Percentiles rank a stretch among this genome's conserved stretches.
phyloP scores from a whole-genome alignment of 2,888 invertebrate species.

The Andrena haemorrhoa region DNA sequence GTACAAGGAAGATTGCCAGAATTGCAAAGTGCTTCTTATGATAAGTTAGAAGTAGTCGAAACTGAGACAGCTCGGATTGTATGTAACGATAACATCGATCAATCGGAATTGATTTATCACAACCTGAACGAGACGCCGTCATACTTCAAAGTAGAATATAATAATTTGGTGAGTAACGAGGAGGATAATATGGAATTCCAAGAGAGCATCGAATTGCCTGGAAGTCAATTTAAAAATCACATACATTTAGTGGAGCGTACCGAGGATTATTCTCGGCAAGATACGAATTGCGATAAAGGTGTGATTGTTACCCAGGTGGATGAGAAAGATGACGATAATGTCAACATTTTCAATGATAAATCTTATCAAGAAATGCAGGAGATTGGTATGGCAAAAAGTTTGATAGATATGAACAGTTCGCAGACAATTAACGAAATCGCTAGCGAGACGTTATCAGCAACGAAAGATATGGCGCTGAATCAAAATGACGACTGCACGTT shows the following conservation, averaged over 20 bases:
- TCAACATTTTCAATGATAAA: slow-evolving; percentile 21
- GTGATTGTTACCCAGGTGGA: slow-evolving; percentile 28
- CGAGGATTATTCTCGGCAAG: slow-evolving; percentile 21
- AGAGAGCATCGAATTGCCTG: slow-evolving; percentile 29
- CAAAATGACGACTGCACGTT: slow-evolving; percentile 28
- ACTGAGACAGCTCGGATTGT: slow-evolving; percentile 53
- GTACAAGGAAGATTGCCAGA: slow-evolving; percentile 42
- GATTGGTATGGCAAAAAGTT: slow-evolving; percentile 27
- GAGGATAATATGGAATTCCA: slow-evolving; percentile 23
- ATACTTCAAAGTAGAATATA: slow-evolving; percentile 54
- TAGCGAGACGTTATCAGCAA: slow-evolving; percentile 11
- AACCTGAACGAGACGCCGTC: slow-evolving; percentile 44
- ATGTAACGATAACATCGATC: slow-evolving; percentile 46
- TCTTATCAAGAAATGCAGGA: slow-evolving; percentile 32
- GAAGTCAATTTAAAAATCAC: slow-evolving; percentile 22
- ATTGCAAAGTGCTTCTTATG: slow-evolving; percentile 55
- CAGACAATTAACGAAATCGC: slow-evolving; percentile 31
- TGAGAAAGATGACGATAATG: slow-evolving; percentile 22
- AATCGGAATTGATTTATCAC: slow-evolving; percentile 61
- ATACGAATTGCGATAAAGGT: slow-evolving; percentile 23
- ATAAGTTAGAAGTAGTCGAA: slow-evolving; percentile 49
- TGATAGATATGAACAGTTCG: slow-evolving; percentile 37
- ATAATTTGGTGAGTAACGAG: slow-evolving; percentile 10
- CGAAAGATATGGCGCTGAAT: slow-evolving; percentile 20
- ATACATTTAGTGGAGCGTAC: slow-evolving; percentile 43